phyloP scores from a whole-genome alignment of 2,113 vertebrate species.

The Apeltes quadracus region DNA sequence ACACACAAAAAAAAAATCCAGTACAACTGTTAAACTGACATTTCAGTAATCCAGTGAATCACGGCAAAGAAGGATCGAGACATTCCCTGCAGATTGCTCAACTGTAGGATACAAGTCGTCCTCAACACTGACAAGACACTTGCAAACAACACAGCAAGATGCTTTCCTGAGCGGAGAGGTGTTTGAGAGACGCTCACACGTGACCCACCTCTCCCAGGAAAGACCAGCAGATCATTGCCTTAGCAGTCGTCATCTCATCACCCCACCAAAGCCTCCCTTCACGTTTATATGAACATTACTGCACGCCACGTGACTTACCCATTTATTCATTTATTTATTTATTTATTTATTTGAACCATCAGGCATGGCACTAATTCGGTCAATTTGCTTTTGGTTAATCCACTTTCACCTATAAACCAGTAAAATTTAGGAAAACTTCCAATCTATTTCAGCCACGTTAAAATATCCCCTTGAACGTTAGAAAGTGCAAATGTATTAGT shows the following conservation, averaged over 20 bases:
- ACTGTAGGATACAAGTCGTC: background rate
- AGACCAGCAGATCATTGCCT: background rate
- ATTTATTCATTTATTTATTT: background rate
- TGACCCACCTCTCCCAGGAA: background rate
- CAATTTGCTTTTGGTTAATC: too few species aligned
- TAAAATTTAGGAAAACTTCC: background rate
- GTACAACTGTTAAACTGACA: background rate
- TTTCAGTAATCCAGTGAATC: constrained; percentile 1
- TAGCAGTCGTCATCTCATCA: background rate
- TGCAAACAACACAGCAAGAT: constrained; percentile 49
- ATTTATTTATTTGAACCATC: background rate
- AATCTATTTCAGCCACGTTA: background rate
- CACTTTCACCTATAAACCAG: background rate
- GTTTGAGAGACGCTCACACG: background rate
- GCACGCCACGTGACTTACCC: background rate
- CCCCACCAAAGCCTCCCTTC: background rate
- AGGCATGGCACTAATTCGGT: background rate
- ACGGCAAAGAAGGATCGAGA: background rate
- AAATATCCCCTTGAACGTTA: background rate
- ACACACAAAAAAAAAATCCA: constrained; percentile 4
- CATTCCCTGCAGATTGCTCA: constrained; percentile 1
- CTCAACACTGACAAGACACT: background rate
- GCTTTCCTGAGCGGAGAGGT: background rate
- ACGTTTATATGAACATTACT: constrained; percentile 15
- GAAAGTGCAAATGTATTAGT: background rate